A percentile compares a stretch with the other conserved stretches of the same genome.
Evolutionary conservation across 2,113 vertebrate species (phyloP).

Genomic region (Petroica traversi): DNA sequence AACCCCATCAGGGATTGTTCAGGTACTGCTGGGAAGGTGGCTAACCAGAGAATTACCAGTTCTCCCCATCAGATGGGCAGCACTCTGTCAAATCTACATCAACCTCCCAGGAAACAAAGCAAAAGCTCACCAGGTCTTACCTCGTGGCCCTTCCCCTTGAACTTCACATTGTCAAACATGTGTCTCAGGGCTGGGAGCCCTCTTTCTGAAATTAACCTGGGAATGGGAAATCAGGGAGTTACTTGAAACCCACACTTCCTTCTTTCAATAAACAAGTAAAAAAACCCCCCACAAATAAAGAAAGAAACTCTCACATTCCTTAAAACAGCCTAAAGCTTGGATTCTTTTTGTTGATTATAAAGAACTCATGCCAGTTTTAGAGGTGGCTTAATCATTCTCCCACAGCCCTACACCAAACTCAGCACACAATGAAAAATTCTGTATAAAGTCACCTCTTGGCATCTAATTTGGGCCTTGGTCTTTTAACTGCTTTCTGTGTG

Average conservation of each 20-base stretch:
- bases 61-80: not conserved
- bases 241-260: not conserved
- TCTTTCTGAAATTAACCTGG: constrained; percentile 87
- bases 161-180: constrained; percentile 82
- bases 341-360: not conserved
- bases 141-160: constrained; percentile 95
- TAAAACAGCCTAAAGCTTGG: not conserved
- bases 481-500: constrained; percentile 78
- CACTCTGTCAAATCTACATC: not conserved
- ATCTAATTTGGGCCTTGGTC: constrained; percentile 88
- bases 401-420: not conserved
- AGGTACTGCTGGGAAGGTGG: not conserved
- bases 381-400: not conserved
- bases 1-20: rapidly evolving
- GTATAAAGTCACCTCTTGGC: constrained; percentile 79
- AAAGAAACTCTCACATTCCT: not conserved
- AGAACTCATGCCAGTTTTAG: not conserved
- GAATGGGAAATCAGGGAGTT: not conserved
- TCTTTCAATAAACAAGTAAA: not conserved
- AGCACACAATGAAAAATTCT: not conserved
- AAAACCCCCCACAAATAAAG: not conserved
- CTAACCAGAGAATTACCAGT: not conserved
- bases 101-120: not conserved
- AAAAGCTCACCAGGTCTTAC: constrained; percentile 63
- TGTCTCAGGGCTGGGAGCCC: constrained; percentile 90